Conservation (phyloP, 53 echinoderm and acorn worm species). For the Echinometra lucunter region DNA sequence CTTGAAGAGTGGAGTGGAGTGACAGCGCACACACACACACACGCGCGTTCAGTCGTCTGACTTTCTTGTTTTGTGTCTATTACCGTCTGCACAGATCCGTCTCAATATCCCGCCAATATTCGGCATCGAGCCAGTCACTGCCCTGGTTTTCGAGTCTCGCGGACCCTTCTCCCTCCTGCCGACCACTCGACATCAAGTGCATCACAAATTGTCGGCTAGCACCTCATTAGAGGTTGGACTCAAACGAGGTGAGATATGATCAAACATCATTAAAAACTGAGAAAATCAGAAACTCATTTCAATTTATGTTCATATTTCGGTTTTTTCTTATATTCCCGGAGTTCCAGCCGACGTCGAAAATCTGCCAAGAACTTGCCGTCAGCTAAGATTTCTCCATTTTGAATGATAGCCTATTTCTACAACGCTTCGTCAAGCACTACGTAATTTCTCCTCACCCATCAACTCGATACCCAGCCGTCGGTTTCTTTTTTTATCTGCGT, state of each 20-base stretch:
- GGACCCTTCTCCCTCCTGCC: conserved; percentile 48
- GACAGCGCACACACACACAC: conserved; percentile 53
- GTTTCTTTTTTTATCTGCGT: conserved; percentile 20
- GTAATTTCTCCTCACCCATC: conserved; percentile 12
- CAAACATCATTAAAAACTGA: conserved; percentile 51
- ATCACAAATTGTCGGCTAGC: conserved; percentile 43
- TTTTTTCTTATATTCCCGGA: background rate
- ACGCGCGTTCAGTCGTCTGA: conserved; percentile 49
- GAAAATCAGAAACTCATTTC: conserved; percentile 26
- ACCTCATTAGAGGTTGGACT: conserved; percentile 29
- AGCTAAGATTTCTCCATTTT: conserved; percentile 11
- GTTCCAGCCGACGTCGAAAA: background rate
- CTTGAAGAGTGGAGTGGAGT: conserved; percentile 21
- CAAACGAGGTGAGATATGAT: conserved; percentile 54
- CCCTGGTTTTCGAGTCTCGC: conserved; percentile 50
- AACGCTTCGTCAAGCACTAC: conserved; percentile 49
- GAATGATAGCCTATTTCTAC: conserved; percentile 26
- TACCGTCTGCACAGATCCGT: conserved; percentile 18
- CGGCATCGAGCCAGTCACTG: conserved; percentile 2
- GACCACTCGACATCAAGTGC: conserved; percentile 43
- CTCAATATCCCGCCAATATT: conserved; percentile 44
- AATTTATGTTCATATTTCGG: conserved; percentile 40
- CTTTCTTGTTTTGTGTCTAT: conserved; percentile 10
- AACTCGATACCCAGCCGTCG: conserved; percentile 49
- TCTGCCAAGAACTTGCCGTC: conserved; percentile 6